Base-by-base conservation (phyloP, 2,797 vertebrate genomes). In the Neosilurus mollespiculum region DNA sequence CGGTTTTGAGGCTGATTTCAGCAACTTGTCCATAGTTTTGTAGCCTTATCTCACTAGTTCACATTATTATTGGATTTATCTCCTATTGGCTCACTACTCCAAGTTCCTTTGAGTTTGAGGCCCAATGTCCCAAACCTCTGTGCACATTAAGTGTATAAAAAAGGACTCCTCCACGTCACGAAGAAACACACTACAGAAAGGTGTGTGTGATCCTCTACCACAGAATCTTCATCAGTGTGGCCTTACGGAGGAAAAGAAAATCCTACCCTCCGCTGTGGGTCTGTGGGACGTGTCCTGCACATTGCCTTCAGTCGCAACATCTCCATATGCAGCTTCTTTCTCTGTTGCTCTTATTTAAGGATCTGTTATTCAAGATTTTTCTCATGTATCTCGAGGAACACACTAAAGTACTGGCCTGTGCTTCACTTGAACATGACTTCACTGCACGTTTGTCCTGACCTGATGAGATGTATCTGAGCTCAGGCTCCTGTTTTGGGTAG, bases 221-320 rank as follows among this genome's bases (percentile, higher is more conserved):
- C 16, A 61, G 70, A 83, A 67, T 85, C 86, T 79, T 85, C 82
- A 87, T 87, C 84, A 84, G 76, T 87, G 87, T 89, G 90, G 89
- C 90, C 89, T 91, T 90, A 85, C 75, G 71, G 77, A 85, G 78
- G 83, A 80, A 86, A 73, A 58, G 1, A 24, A 77, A 64, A 81
- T 85, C 56, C 69, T 49, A 70, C 80, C 54, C 81, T 34, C 58
- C 49, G 54, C 56, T 66, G 67, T 51, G 56, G 34, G 80, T 78
- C 81, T 81, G 70, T 62, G 22, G 87, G 61, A 82, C 59, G 43
- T 59, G 49, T 61, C 80, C 79, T 76, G 64, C 78, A 81, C 81
- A 65, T 80, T 82, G 79, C 73, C 82, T 85, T 83, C 14, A 61
- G 65, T 54, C 10, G 76, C 69, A 72, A 70, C 34, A 3, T 58